These are phyloP conservation scores for Oenanthe oenanthe DNA, from an alignment of 2,113 vertebrate species.

Conservation along the genomic window DNA sequence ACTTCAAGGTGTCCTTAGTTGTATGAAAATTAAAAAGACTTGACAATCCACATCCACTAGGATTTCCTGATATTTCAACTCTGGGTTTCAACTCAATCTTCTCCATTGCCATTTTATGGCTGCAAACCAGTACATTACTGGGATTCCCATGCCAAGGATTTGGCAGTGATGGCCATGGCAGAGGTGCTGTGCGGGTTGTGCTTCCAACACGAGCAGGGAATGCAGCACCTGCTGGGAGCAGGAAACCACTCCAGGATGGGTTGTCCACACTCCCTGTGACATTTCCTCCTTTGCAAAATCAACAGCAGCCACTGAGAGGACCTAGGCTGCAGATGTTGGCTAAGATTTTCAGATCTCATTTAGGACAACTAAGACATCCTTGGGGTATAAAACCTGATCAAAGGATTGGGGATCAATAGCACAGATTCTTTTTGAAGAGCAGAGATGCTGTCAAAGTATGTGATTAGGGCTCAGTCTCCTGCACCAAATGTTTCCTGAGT, in stretches of 20 bases:
- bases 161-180: accelerated
- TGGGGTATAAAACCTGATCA: neutral
- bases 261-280: neutral
- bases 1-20: constrained; percentile 41
- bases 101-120: neutral
- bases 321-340: accelerated
- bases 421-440: neutral
- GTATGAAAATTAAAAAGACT: neutral
- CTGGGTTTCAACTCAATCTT: neutral
- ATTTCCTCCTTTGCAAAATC: neutral
- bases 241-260: accelerated
- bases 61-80: neutral
- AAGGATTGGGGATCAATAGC: neutral
- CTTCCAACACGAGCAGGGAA: neutral
- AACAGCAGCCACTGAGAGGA: neutral
- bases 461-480: neutral
- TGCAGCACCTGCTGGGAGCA: neutral
- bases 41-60: neutral
- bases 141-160: neutral
- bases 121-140: neutral
- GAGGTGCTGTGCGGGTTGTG: neutral
- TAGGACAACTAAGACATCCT: neutral
- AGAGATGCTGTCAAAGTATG: accelerated
- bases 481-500: neutral
- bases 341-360: neutral